A percentile compares a stretch with the other conserved stretches of the same genome.
Conservation (phyloP, 2,888 invertebrate species). For the Oscheius sp. region DNA sequence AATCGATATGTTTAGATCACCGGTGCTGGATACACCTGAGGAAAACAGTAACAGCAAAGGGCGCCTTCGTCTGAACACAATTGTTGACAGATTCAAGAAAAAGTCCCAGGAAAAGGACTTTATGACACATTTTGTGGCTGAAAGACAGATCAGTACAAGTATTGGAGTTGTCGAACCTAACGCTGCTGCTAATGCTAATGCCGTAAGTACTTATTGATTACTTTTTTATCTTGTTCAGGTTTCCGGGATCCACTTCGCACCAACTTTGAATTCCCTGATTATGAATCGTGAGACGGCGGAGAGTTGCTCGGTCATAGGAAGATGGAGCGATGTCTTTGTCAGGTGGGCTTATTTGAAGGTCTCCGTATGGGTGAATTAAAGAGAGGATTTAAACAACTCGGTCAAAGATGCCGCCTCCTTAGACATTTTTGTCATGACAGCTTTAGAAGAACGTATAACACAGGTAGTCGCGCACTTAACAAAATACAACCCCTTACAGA, state of each 20-base stretch:
- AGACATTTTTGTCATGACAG: slow-evolving; percentile 49
- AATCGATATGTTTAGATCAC: slow-evolving; percentile 7
- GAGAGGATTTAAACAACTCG: slow-evolving; percentile 49
- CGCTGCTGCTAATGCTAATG: slow-evolving; percentile 43
- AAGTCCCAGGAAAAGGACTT: slow-evolving; percentile 51
- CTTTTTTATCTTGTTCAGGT: slow-evolving; percentile 38
- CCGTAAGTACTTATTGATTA: slow-evolving; percentile 30
- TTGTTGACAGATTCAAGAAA: slow-evolving; percentile 29
- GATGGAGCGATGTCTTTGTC: slow-evolving; percentile 54
- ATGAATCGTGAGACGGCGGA: slow-evolving; percentile 45
- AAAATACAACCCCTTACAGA: background rate
- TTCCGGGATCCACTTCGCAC: slow-evolving; percentile 50
- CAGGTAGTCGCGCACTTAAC: slow-evolving; percentile 15
- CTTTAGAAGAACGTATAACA: slow-evolving; percentile 47
- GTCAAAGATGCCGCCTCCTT: slow-evolving; percentile 53
- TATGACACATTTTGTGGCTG: slow-evolving; percentile 49
- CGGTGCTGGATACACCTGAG: background rate
- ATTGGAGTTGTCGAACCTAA: slow-evolving; percentile 50
- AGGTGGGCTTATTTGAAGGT: slow-evolving; percentile 34
- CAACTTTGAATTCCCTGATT: slow-evolving; percentile 42
- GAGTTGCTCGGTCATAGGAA: slow-evolving; percentile 36
- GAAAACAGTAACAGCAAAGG: background rate
- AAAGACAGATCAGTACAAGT: slow-evolving; percentile 49
- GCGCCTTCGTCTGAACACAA: background rate
- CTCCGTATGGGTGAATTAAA: slow-evolving; percentile 13